Conservation (phyloP, 64 coral and sea anemone species). For the Pocillopora verrucosa region DNA sequence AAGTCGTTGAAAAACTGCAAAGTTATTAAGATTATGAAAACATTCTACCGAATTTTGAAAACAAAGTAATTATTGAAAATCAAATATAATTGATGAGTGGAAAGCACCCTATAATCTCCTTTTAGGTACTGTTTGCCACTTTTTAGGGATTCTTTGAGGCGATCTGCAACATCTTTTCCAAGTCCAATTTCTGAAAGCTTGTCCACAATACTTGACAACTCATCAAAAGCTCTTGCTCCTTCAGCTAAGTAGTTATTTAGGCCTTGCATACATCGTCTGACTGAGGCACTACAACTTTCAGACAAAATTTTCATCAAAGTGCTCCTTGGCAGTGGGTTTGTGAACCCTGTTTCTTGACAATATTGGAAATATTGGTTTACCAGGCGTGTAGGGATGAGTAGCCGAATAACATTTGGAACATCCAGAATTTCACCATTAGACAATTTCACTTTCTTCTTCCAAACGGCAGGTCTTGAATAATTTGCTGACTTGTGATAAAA, state of each 20-base stretch:
- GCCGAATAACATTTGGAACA: conserved; percentile 35
- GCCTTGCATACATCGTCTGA: conserved; percentile 23
- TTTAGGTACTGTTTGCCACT: conserved; percentile 37
- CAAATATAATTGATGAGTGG: background rate
- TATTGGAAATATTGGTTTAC: conserved; percentile 17
- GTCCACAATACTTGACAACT: background rate
- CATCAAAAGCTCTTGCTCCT: conserved; percentile 24
- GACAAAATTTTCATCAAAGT: background rate
- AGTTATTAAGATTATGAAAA: background rate
- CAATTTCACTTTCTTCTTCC: conserved; percentile 23
- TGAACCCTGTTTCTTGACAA: conserved; percentile 17
- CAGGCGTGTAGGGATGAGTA: conserved; percentile 3
- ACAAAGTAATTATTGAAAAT: too few relatives aligned
- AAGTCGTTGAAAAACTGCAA: background rate
- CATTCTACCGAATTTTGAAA: background rate
- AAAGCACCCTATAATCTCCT: conserved; percentile 1
- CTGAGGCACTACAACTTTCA: background rate
- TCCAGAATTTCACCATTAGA: conserved; percentile 32
- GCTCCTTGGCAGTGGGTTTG: background rate
- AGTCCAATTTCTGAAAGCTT: conserved; percentile 17
- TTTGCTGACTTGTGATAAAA: conserved; percentile 41
- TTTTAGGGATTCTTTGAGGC: conserved; percentile 36
- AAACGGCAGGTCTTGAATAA: conserved; percentile 36
- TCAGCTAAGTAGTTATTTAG: conserved; percentile 23
- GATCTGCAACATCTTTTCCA: background rate